Base-by-base conservation (phyloP, 2,113 vertebrate genomes). In the Pleuronectes platessa region DNA sequence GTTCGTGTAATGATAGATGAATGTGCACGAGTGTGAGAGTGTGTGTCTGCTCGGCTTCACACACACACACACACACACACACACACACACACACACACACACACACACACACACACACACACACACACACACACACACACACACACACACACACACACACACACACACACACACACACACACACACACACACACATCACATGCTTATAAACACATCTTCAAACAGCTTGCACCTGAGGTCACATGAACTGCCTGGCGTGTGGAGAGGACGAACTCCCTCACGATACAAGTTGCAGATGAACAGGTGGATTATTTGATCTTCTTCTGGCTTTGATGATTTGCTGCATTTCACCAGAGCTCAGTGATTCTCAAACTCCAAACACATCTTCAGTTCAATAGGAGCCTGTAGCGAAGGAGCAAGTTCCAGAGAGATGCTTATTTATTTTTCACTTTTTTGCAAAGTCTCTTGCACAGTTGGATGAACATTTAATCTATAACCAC, bases 171-270 rank as follows among this genome's bases (percentile, higher is more conserved):
- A 51, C 15, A 49, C 47, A 17, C 31, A 31, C 31, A 31, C 31
- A n/a, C 24, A 37, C 14, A 51, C 15, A 49, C 47, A 17, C 31
- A 31, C 31, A 31, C 31, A n/a, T n/a, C n/a, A n/a, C n/a, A n/a
- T 51, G 31, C 64, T 62, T 37, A 21, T 35, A 31, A 47, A 72
- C 59, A 60, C 35, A 49, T 71, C 53, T 45, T 62, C 42, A 78
- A 61, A 74, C n/a, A 70, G 26, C 42, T 65, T 58, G 63, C 60
- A 78, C 37, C 62, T 58, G 37, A 75, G 74, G 56, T 74, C 70
- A 8, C 27, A 37, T 27, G 13, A 14, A 5, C 23, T n/a, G 20
- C 20, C 51, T 54, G 6, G 49, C 49, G 3, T 54, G 20, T 54
- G n/a, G 20, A 54, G 11, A 54, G 20, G 3, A 21, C 9, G 17